Evolutionary conservation across 2,888 invertebrate genomes (phyloP).

Genomic region (Microplitis deprimator): DNA sequence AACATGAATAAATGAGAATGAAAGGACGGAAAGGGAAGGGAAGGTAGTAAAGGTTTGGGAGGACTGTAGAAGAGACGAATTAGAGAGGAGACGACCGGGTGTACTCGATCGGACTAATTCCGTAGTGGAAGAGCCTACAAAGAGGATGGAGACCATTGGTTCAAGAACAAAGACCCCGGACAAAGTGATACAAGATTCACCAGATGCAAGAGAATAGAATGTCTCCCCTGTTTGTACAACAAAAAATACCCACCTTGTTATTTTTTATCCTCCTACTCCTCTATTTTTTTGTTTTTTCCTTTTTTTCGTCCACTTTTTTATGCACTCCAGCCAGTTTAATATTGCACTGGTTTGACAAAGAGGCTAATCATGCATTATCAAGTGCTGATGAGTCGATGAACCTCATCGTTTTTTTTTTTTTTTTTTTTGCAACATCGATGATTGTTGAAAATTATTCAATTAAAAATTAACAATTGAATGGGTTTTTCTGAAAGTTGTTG

Average conservation of each 20-base stretch:
- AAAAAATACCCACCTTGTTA: slow-evolving; percentile 4
- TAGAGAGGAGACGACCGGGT: slow-evolving; percentile 43
- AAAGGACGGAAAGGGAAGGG: background rate
- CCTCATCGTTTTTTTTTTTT: background rate
- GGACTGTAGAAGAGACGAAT: slow-evolving; percentile 35
- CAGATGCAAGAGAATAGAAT: slow-evolving; percentile 17
- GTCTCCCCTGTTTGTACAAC: slow-evolving; percentile 29
- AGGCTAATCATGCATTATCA: slow-evolving; percentile 48
- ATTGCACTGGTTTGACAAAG: slow-evolving; percentile 43
- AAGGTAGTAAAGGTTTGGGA: slow-evolving; percentile 22
- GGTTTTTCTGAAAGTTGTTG: background rate
- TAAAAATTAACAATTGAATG: slow-evolving; percentile 15
- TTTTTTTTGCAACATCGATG: background rate
- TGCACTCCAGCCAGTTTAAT: background rate
- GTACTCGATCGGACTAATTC: slow-evolving; percentile 31
- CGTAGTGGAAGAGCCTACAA: slow-evolving; percentile 24
- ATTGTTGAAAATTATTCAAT: slow-evolving; percentile 30
- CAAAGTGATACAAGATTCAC: slow-evolving; percentile 30
- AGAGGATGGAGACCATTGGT: slow-evolving; percentile 22
- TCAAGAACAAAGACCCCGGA: slow-evolving; percentile 32
- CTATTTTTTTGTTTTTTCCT: background rate
- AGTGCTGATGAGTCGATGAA: slow-evolving; percentile 18
- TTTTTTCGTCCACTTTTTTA: background rate
- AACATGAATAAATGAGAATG: slow-evolving; percentile 23
- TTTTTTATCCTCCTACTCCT: slow-evolving; percentile 4